Base-by-base conservation (phyloP, 2,888 invertebrate species). In the Lasioglossum figueresi region DNA sequence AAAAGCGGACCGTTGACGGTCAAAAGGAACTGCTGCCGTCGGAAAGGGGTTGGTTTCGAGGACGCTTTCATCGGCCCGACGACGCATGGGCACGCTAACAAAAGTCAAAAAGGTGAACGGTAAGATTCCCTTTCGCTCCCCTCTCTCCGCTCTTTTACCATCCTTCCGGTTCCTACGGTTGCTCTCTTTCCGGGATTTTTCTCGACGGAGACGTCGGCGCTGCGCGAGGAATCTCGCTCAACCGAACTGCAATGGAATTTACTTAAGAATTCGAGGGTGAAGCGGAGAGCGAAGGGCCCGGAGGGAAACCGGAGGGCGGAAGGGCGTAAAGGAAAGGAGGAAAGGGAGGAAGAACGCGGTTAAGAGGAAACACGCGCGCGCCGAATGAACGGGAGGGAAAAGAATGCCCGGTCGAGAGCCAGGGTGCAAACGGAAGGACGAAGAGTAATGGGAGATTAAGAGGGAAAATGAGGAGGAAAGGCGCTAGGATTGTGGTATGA, bases 201-300 rank as follows among this genome's bases (percentile, higher is more conserved):
- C 75, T 83, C 82, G 76, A 77, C n/a, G 79, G 77, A 66, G 68
- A 34, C 82, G 66, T 16, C 34, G 68, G 83, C 80, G 37, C 66
- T 68, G 70, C 80, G 84, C 80, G 80, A 81, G 82, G 68, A 84
- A 84, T 84, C 82, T 66, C 81, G 79, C 82, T 77, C 71, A 84
- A 76, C 83, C 81, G 78, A 88, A 84, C 84, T 75, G 81, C 87
- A 76, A 84, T 76, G 82, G 82, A 88, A 84, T 88, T 87, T 85
- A 83, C 84, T 88, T 84, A 87, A 88, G 88, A 82, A 82, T 70
- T 82, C 63, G 63, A 75, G 83, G 81, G 79, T 76, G 78, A 56
- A 77, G 63, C 71, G 37, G n/a, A 34, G 23, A 40, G 16, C n/a
- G 48, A 52, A 56, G 77, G 31, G 74, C 37, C 8, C 43, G 43